Base-by-base conservation (phyloP, 2,797 vertebrate genomes). In the Labroides dimidiatus region DNA sequence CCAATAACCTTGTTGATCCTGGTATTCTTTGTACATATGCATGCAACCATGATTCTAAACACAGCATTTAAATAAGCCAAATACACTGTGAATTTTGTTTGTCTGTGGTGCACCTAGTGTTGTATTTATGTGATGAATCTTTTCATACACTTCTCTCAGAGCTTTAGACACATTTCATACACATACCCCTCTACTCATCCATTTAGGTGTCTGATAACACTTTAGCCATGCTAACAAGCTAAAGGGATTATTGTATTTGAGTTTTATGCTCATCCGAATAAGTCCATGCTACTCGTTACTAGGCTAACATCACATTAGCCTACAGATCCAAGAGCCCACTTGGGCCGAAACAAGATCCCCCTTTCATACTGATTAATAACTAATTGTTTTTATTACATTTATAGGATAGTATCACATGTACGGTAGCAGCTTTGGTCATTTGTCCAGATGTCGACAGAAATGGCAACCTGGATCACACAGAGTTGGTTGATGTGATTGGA, bases 211-310 rank as follows among this genome's bases (percentile, higher is more conserved):
- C 75, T 60, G 53, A 64, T 74, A 72, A 52, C 70, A 75, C 47
- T 57, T 11, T 51, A 51, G 42, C 49, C 62, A 83, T 64, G 68
- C 73, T 82, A 80, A 87, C 81, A 80, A 67, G 80, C 83, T 93
- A 88, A 93, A 88, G 81, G 87, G 90, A 93, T 93, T 91, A 93
- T 61, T 78, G 68, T 77, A 84, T 75, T 71, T 64, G 64, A 81
- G 57, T 87, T 82, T 92, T 92, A 93, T 89, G 77, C 90, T 93
- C 80, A 92, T 89, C 82, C 87, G 54, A 89, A 70, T 86, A 90
- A 93, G 71, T 86, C 86, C 59, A 77, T 65, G 48, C 77, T 69
- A 77, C 69, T 68, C 70, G 69, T 50, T 75, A 42, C 21, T 54
- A 42, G 65, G 69, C 81, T 88, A 84, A 87, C 77, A 69, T 81